Conservation (phyloP, 1,140 invertebrate species). For the Scylla paramamosain region DNA sequence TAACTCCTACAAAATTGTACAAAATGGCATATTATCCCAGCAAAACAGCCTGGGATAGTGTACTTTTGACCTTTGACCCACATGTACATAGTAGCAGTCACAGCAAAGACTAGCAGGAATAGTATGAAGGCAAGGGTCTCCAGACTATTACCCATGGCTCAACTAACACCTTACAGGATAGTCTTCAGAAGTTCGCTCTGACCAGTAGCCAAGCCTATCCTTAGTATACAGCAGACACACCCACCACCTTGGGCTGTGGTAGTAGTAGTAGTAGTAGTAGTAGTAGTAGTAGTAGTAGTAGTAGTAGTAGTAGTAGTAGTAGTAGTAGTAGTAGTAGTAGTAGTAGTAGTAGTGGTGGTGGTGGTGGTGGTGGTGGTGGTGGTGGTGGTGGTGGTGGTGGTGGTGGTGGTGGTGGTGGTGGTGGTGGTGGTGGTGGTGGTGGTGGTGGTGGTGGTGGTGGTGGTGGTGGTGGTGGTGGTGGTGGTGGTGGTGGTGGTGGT, state of each 20-base stretch:
- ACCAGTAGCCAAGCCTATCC: constrained; percentile 98
- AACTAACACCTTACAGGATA: constrained; percentile 98
- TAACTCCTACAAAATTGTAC: too few relatives aligned
- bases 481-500: too few relatives aligned
- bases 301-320: not conserved
- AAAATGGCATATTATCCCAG: too few relatives aligned
- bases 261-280: constrained; percentile 6
- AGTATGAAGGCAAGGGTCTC: constrained; percentile 99
- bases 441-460: too few relatives aligned
- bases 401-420: too few relatives aligned
- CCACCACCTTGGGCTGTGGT: constrained; percentile 94
- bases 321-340: too few relatives aligned
- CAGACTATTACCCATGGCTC: constrained; percentile 99
- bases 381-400: too few relatives aligned
- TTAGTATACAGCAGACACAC: constrained; percentile 97
- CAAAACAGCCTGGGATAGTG: too few relatives aligned
- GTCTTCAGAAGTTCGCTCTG: constrained; percentile 97
- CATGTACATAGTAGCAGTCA: constrained; percentile 97
- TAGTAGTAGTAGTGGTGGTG: too few relatives aligned
- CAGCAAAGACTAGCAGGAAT: constrained; percentile 97
- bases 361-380: too few relatives aligned
- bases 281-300: constrained; percentile 6
- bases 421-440: too few relatives aligned
- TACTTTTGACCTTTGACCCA: constrained; percentile 98
- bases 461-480: too few relatives aligned